Evolutionary conservation across 92 coral and sea anemone genomes (phyloP), one percentile per base, ranked within the genome.

Genomic region (Porites lobata): DNA sequence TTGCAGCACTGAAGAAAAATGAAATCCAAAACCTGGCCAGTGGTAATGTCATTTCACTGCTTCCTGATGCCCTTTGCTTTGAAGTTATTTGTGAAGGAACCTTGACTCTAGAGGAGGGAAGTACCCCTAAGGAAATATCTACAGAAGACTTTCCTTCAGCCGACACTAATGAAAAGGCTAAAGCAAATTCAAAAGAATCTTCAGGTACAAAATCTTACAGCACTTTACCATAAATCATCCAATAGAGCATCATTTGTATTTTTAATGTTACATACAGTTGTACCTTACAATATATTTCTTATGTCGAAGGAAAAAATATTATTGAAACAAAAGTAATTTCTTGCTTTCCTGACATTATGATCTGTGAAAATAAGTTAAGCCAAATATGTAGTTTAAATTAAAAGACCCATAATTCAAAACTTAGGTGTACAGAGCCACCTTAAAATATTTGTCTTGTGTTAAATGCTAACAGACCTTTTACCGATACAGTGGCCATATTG

Each of bases 11-110:
- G 63, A 94, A 86, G 67, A 95, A 91, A 79, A 94, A 92, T 89
- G 92, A 92, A 78, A 74, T 85, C 63, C 91, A 93, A 70, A 91
- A 72, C 78, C 90, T 97, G 62, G 53, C 79, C 26, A 65, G 86
- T 61, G 99, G 99, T 15, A 94, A 97, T 83, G 80, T 88, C 32
- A 91, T 97, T 56, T 94, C 99, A 10, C 88, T 97, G 59, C 96
- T 97, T 50, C 99, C 98, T 14, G 94, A 91, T 66, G 91, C 90
- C 18, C 91, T 94, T 59, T 90, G 87, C 26, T 97, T 95, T 90
- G 89, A 83, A 84, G 90, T 92, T 2, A 65, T 94, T 20, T 57
- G 67, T 70, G 88, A 87, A 67, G 92, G 81, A 24, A 10, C 54
- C 18, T 53, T 50, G 17, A 51, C 68, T 26, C 72, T 74, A 58